phyloP scores from a whole-genome alignment of 2,113 vertebrate genomes.

The Asarcornis scutulata region DNA sequence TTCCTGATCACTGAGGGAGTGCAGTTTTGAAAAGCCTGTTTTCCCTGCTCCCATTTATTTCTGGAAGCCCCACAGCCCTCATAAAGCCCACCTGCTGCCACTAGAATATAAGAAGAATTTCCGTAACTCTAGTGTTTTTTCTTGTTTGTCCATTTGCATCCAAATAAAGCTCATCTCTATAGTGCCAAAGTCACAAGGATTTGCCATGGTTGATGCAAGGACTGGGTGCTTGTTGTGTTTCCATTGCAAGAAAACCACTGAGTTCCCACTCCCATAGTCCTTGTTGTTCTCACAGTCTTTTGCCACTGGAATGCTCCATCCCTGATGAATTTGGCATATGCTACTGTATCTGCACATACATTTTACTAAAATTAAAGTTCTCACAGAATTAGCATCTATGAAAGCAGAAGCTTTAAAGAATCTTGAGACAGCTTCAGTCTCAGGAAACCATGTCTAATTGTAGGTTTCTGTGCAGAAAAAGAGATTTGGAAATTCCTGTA shows the following conservation, averaged over 20 bases:
- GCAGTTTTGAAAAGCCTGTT: not conserved
- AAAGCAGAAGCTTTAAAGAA: not conserved
- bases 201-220: not conserved
- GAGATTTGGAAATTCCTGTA: not conserved
- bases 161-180: not conserved
- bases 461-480: not conserved
- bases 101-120: not conserved
- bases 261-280: not conserved
- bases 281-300: not conserved
- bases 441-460: not conserved
- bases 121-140: not conserved
- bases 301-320: not conserved
- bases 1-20: not conserved
- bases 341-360: not conserved
- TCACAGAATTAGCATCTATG: not conserved
- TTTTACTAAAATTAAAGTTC: constrained; percentile 18
- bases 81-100: not conserved
- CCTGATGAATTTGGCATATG: not conserved
- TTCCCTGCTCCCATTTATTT: not conserved
- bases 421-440: not conserved
- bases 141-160: not conserved
- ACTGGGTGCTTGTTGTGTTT: not conserved
- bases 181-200: not conserved
- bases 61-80: not conserved
- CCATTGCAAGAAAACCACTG: not conserved